These are phyloP conservation scores for Hydrozoanthus tunicans DNA, from an alignment of 64 coral and sea anemone species.

Conservation along the genomic window DNA sequence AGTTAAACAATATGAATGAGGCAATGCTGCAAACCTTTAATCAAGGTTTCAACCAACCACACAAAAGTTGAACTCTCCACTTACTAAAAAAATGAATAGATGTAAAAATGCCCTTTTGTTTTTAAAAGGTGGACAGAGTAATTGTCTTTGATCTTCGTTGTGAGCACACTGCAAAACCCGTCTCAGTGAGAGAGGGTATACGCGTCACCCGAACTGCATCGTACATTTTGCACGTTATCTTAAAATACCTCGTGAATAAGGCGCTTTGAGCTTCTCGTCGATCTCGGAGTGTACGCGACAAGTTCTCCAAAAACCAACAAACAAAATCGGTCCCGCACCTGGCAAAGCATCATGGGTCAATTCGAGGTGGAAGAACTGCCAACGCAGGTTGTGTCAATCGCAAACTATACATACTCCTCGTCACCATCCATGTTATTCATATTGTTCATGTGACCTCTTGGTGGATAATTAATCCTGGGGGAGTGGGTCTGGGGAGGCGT, in stretches of 20 bases:
- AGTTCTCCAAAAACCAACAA: not conserved
- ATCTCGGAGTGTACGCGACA: not conserved
- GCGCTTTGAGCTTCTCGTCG: not conserved
- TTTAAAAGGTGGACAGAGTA: too few relatives aligned
- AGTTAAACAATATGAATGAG: too few relatives aligned
- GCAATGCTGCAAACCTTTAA: too few relatives aligned
- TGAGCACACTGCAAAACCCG: too few relatives aligned
- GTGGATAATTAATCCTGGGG: slow-evolving; percentile 36
- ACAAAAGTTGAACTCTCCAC: too few relatives aligned
- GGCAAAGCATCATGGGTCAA: not conserved
- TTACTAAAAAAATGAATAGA: too few relatives aligned
- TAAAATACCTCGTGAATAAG: not conserved
- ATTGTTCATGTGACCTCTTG: slow-evolving; percentile 31
- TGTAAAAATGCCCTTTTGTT: too few relatives aligned
- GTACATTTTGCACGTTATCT: not conserved
- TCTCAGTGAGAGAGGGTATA: not conserved
- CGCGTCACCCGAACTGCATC: not conserved
- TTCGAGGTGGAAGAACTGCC: not conserved
- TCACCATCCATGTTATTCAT: slow-evolving; percentile 40
- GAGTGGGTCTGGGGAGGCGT: slow-evolving; percentile 32
- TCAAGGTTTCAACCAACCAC: too few relatives aligned
- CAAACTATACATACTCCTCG: slow-evolving; percentile 33
- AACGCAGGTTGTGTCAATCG: not conserved
- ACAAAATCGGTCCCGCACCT: not conserved
- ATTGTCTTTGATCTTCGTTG: too few relatives aligned